These are phyloP conservation scores for Caenorhabditis angaria DNA, from an alignment of 2,888 invertebrate genomes.

Conservation along the genomic window DNA sequence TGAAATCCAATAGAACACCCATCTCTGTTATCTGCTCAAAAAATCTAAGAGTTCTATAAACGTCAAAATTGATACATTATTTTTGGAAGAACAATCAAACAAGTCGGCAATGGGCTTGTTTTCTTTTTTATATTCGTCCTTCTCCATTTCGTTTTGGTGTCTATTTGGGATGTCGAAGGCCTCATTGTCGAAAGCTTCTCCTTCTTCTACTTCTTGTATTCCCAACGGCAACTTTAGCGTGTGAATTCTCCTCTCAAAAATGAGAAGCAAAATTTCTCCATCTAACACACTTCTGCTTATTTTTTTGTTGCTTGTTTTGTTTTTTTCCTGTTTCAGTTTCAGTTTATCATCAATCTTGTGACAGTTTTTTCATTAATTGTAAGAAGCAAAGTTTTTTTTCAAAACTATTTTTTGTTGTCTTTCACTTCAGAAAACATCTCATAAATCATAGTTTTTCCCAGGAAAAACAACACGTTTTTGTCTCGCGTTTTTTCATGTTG, in stretches of 20 bases:
- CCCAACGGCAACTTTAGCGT: constrained; percentile 47
- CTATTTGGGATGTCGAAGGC: constrained; percentile 3
- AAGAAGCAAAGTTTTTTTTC: no score
- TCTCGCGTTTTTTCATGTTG: background rate
- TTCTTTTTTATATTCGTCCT: background rate
- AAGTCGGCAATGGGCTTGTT: background rate
- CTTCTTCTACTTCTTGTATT: no score
- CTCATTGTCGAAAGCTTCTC: constrained; percentile 13
- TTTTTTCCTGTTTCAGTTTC: constrained; percentile 18
- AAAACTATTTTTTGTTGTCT: background rate
- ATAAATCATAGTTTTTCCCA: background rate
- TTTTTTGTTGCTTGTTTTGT: constrained; percentile 29
- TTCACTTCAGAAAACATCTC: background rate
- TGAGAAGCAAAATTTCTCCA: constrained; percentile 12
- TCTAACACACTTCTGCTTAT: constrained; percentile 32
- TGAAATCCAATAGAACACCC: background rate
- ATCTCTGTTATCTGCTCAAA: background rate
- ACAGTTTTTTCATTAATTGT: no score
- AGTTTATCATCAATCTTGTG: constrained; percentile 6
- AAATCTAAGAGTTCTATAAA: background rate
- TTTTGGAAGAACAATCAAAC: background rate
- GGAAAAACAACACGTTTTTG: background rate
- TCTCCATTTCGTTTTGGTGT: background rate
- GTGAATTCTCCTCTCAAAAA: constrained; percentile 42
- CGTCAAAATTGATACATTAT: constrained; percentile 1